Base-by-base conservation (phyloP, 2,888 invertebrate genomes). In the Eretmocerus hayati region DNA sequence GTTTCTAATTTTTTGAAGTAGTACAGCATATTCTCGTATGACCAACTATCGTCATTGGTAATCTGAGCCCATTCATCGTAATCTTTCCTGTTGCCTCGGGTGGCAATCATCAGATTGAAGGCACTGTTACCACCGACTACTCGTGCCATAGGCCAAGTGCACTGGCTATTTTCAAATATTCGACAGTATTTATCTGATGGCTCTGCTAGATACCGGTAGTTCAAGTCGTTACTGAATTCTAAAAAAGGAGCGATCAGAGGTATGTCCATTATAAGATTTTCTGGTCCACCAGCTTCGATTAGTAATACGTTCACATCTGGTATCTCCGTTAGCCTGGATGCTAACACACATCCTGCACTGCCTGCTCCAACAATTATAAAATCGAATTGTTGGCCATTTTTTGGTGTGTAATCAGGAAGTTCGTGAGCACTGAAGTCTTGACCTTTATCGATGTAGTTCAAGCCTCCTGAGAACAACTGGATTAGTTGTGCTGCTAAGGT, bases 161-260 rank as follows among this genome's bases (percentile, higher is more conserved):
- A 73, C 37, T 58, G 59, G 1, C 59, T 60, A 15, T 64, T 59
- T 3, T 48, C 55, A 62, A 65, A 65, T 4, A 62, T 87, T 18
- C 83, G 75, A 61, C 88, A 88, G 57, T 82, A 84, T 43, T 74
- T 78, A 37, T 78, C 75, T 15, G 86, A 87, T 0, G 88, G 84
- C 64, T 84, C 82, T 0, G 90, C 88, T 64, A 83, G 81, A 67
- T 88, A 90, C 55, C 78, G 81, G 90, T 90, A 90, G 64, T 89
- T 87, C 5, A 45, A 36, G 36, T 80, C 74, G 3, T 50, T 26
- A 4, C 80, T 79, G 58, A 84, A 78, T 61, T 88, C 87, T 9
- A 87, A 72, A 59, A 81, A 83, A 63, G 83, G 82, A 5, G 84
- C 85, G 3, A 84, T 62, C 15, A 85, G 71, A 0, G 87, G 87